phyloP scores from a whole-genome alignment of 2,113 vertebrate genomes.

The Triplophysa rosa region DNA sequence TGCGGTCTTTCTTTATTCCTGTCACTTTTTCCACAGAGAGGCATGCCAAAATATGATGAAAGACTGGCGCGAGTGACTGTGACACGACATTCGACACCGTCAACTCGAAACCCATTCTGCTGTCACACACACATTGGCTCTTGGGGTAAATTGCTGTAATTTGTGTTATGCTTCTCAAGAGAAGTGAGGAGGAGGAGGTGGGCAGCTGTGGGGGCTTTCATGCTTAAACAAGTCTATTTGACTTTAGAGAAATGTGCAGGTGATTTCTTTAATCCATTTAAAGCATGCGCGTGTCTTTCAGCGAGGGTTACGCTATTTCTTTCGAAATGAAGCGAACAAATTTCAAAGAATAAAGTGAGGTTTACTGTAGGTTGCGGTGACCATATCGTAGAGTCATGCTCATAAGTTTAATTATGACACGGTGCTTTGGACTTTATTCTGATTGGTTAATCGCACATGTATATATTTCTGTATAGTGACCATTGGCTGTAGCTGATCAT shows the following conservation, averaged over 20 bases:
- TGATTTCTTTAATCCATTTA: constrained; percentile 51
- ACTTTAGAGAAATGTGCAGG: constrained; percentile 51
- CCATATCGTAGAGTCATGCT: background rate
- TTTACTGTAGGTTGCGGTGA: constrained; percentile 4
- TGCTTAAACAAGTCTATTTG: constrained; percentile 56
- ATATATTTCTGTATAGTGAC: too few species aligned
- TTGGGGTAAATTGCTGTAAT: constrained; percentile 66
- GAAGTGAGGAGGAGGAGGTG: constrained; percentile 36
- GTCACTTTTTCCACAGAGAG: constrained; percentile 53
- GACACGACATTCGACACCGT: constrained; percentile 65
- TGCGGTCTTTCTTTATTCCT: constrained; percentile 49
- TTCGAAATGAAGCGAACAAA: background rate
- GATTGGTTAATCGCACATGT: too few species aligned
- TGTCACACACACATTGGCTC: constrained; percentile 62
- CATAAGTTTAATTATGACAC: too few species aligned
- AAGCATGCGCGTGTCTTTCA: constrained; percentile 33
- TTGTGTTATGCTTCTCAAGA: constrained; percentile 60
- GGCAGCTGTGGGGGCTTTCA: constrained; percentile 44
- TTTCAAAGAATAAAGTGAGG: constrained; percentile 20
- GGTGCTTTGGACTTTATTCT: too few species aligned
- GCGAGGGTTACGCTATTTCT: constrained; percentile 20
- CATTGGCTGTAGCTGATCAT: background rate
- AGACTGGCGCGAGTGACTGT: constrained; percentile 60
- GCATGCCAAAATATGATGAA: constrained; percentile 65
- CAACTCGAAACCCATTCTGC: constrained; percentile 63